These are phyloP conservation scores for Cyrtorhinus lividipennis DNA, from an alignment of 1,140 invertebrate species.

Conservation along the genomic window DNA sequence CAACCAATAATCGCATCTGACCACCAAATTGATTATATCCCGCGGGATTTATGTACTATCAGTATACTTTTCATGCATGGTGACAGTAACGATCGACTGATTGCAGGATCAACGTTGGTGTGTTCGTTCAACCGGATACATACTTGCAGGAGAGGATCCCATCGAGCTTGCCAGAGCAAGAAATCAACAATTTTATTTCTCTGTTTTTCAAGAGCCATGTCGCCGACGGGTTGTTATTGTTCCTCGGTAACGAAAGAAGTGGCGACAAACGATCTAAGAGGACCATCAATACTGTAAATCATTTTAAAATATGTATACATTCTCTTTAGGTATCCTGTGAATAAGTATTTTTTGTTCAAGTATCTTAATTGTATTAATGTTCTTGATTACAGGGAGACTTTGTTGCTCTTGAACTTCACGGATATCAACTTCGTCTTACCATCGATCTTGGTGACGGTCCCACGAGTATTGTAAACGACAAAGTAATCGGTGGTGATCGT, in stretches of 20 bases:
- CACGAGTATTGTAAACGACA: slow-evolving; percentile 53
- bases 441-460: slow-evolving; percentile 79
- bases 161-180: slow-evolving; percentile 59
- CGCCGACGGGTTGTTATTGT: slow-evolving; percentile 68
- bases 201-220: slow-evolving; percentile 71
- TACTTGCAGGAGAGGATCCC: slow-evolving; percentile 75
- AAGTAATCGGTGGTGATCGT: slow-evolving; percentile 62
- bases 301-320: too few species aligned
- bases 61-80: neutral
- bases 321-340: too few species aligned
- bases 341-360: too few species aligned
- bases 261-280: slow-evolving; percentile 23
- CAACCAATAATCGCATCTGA: too few species aligned
- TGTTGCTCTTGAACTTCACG: slow-evolving; percentile 77
- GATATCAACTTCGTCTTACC: slow-evolving; percentile 70
- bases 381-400: slow-evolving; percentile 77
- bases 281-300: slow-evolving; percentile 40
- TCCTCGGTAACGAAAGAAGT: slow-evolving; percentile 74
- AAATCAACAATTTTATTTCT: slow-evolving; percentile 72
- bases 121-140: slow-evolving; percentile 68
- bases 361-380: too few species aligned
- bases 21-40: too few species aligned
- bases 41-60: too few species aligned
- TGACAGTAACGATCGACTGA: too few species aligned
- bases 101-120: slow-evolving; percentile 59